Conservation (phyloP, 1,140 invertebrate genomes). For the Monomorium pharaonis region DNA sequence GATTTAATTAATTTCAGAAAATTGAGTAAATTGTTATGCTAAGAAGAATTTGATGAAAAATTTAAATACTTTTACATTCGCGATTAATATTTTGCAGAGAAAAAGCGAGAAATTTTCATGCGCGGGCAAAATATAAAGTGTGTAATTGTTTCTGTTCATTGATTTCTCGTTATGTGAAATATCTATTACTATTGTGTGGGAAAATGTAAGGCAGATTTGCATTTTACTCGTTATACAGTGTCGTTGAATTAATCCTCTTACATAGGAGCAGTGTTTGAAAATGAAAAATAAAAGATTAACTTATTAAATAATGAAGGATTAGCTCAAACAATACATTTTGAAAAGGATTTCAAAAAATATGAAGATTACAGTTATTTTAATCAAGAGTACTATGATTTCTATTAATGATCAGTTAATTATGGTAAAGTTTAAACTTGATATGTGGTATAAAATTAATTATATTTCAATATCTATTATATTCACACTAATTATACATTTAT, state of each 20-base stretch:
- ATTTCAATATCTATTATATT: not conserved
- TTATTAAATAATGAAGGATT: slow-evolving; percentile 13
- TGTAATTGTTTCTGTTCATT: slow-evolving; percentile 4
- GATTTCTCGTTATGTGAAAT: slow-evolving; percentile 14
- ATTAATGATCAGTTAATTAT: not conserved
- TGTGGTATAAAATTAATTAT: not conserved
- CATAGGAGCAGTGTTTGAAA: not conserved
- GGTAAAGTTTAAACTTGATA: not conserved
- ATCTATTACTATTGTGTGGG: not conserved
- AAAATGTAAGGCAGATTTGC: slow-evolving; percentile 10
- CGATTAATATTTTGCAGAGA: not conserved
- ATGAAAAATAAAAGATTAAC: slow-evolving; percentile 35
- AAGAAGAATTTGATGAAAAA: not conserved
- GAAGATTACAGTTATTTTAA: not conserved
- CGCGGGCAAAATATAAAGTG: not conserved
- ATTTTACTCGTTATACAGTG: slow-evolving; percentile 13
- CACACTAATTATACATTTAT: not conserved
- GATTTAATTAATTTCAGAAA: not conserved
- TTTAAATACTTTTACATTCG: not conserved
- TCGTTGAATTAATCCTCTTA: slow-evolving; percentile 29
- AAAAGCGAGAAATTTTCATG: not conserved
- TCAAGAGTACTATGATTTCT: not conserved
- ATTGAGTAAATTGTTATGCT: not conserved
- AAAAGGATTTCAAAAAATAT: slow-evolving; percentile 25
- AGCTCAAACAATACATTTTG: not conserved